Evolutionary conservation across 2,797 vertebrate genomes (phyloP).

Genomic region (Molossus molossus): DNA sequence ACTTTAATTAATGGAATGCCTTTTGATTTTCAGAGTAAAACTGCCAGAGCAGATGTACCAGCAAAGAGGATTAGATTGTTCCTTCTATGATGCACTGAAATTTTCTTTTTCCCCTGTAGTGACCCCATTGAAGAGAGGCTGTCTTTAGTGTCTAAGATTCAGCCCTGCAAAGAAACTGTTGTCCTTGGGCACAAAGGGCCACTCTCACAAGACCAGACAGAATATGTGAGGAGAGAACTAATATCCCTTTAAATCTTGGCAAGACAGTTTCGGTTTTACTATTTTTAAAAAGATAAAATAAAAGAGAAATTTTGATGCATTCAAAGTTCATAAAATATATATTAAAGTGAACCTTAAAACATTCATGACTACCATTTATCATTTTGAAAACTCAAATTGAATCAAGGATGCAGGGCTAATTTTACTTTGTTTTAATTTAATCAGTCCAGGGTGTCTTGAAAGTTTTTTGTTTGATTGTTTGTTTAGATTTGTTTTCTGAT

Average conservation of each 20-base stretch:
- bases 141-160: constrained; percentile 93
- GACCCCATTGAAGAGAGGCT: constrained; percentile 93
- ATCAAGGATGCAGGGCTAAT: constrained; percentile 47
- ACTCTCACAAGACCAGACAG: constrained; percentile 92
- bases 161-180: constrained; percentile 93
- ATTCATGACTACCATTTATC: constrained; percentile 70
- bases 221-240: constrained; percentile 94
- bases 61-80: constrained; percentile 96
- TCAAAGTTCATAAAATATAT: constrained; percentile 86
- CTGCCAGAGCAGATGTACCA: constrained; percentile 94
- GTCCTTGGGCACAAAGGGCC: constrained; percentile 93
- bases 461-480: not conserved
- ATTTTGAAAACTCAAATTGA: constrained; percentile 79
- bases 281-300: constrained; percentile 86
- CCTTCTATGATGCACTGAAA: constrained; percentile 92
- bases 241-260: constrained; percentile 90
- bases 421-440: constrained; percentile 77
- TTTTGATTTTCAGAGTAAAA: constrained; percentile 95
- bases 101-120: constrained; percentile 91
- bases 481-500: constrained; percentile 20
- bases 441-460: not conserved
- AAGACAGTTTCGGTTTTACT: constrained; percentile 83
- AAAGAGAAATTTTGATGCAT: constrained; percentile 86
- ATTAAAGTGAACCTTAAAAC: constrained; percentile 86
- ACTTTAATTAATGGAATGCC: constrained; percentile 93